A percentile compares a stretch with the other conserved stretches of the same genome.
phyloP scores from a whole-genome alignment of 2,888 invertebrate genomes.

The Oxyscelio sp. region DNA sequence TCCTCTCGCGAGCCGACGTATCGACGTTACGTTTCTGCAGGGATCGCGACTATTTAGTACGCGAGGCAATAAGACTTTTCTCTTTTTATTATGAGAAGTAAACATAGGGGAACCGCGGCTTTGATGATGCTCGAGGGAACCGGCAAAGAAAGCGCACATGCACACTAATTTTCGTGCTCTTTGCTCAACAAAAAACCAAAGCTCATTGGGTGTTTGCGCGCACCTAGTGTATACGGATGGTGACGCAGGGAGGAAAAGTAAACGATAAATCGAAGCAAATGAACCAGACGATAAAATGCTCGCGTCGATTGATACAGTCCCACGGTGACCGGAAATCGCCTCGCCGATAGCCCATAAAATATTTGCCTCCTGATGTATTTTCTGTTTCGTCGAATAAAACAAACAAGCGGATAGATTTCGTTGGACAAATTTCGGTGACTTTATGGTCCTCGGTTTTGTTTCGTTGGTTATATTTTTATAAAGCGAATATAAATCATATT shows the following conservation, averaged over 20 bases:
- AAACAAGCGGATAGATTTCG: conserved; percentile 49
- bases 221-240: conserved; percentile 17
- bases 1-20: background rate
- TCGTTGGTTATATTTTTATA: no score
- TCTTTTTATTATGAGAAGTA: conserved; percentile 50
- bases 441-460: conserved; percentile 32
- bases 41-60: conserved; percentile 40
- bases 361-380: conserved; percentile 57
- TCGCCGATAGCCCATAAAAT: conserved; percentile 65
- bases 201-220: conserved; percentile 49
- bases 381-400: conserved; percentile 50
- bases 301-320: conserved; percentile 61
- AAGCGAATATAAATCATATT: conserved; percentile 25
- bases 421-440: conserved; percentile 25
- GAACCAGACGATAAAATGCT: conserved; percentile 61
- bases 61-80: conserved; percentile 27
- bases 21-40: conserved; percentile 9
- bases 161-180: conserved; percentile 52
- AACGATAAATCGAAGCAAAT: conserved; percentile 71
- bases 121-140: conserved; percentile 52
- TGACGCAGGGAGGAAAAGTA: conserved; percentile 47
- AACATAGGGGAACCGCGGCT: conserved; percentile 44
- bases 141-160: conserved; percentile 48
- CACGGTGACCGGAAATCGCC: conserved; percentile 66
- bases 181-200: conserved; percentile 58